Conservation (phyloP, 2,888 invertebrate species). For the Eretmocerus hayati region DNA sequence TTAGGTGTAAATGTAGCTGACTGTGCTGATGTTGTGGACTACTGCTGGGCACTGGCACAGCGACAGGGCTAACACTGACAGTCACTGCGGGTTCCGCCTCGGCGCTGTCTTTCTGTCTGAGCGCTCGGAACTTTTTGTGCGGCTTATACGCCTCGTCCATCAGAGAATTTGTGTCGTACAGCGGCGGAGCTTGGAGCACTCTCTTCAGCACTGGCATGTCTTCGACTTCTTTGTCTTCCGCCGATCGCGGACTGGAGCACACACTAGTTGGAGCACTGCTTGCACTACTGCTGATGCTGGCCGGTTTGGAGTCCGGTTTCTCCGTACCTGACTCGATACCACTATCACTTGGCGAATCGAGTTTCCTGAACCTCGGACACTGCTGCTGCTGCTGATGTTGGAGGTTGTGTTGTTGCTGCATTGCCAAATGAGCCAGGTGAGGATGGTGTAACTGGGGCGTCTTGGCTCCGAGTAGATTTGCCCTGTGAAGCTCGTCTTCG, state of each 20-base stretch:
- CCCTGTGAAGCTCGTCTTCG: conserved; percentile 58
- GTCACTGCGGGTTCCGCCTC: conserved; percentile 65
- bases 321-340: conserved; percentile 91
- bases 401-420: too few relatives aligned
- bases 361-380: conserved; percentile 67
- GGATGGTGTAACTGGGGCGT: too few relatives aligned
- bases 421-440: too few relatives aligned
- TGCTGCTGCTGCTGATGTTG: conserved; percentile 37
- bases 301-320: conserved; percentile 59
- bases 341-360: conserved; percentile 88
- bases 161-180: conserved; percentile 81
- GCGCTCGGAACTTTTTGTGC: conserved; percentile 88
- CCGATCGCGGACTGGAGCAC: conserved; percentile 80
- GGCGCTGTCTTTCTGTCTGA: conserved; percentile 70
- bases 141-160: conserved; percentile 95
- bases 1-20: conserved; percentile 50
- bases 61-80: conserved; percentile 48
- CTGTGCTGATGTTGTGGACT: conserved; percentile 45
- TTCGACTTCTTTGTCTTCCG: conserved; percentile 72
- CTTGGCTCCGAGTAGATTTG: conserved; percentile 42
- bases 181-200: conserved; percentile 84
- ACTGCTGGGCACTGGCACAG: conserved; percentile 52
- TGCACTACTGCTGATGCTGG: conserved; percentile 55
- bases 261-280: conserved; percentile 62
- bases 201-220: conserved; percentile 92